Percentiles rank a stretch among this genome's conserved stretches.
Evolutionary conservation across 2,888 invertebrate species (phyloP).

Genomic region (Mythimna impura): DNA sequence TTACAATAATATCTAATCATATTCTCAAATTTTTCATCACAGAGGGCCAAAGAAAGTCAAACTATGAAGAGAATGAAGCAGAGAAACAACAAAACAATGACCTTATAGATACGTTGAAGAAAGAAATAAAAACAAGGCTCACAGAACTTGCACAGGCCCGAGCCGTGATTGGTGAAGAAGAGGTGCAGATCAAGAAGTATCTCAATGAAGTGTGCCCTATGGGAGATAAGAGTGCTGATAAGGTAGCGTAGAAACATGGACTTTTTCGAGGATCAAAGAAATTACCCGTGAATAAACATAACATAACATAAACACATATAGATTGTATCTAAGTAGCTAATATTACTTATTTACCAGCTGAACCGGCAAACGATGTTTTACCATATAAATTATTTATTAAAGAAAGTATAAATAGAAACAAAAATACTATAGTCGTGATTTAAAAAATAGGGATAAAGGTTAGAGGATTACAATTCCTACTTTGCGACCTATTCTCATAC

Average conservation of each 20-base stretch:
- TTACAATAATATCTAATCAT: not conserved
- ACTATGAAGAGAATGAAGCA: constrained; percentile 94
- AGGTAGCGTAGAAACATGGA: constrained; percentile 70
- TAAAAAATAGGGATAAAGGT: too few relatives aligned
- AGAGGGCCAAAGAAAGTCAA: constrained; percentile 96
- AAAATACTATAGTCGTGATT: too few relatives aligned
- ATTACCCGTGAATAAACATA: too few relatives aligned
- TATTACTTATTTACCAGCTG: too few relatives aligned
- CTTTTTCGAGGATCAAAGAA: too few relatives aligned
- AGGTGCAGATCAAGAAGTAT: constrained; percentile 85
- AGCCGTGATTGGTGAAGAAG: constrained; percentile 87
- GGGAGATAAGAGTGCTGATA: constrained; percentile 83
- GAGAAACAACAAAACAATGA: constrained; percentile 93
- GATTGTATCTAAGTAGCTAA: too few relatives aligned
- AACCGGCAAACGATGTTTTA: too few relatives aligned
- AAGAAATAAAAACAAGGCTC: constrained; percentile 92
- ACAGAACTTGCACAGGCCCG: constrained; percentile 90
- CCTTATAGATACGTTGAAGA: constrained; percentile 93
- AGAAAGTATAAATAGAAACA: too few relatives aligned
- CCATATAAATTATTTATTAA: too few relatives aligned
- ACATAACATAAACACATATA: too few relatives aligned
- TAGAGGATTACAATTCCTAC: too few relatives aligned
- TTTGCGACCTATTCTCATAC: too few relatives aligned
- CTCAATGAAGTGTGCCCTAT: constrained; percentile 84
- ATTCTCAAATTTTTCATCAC: constrained; percentile 30